Evolutionary conservation across 2,888 invertebrate species (phyloP).

Genomic region (Luperina nickerlii): DNA sequence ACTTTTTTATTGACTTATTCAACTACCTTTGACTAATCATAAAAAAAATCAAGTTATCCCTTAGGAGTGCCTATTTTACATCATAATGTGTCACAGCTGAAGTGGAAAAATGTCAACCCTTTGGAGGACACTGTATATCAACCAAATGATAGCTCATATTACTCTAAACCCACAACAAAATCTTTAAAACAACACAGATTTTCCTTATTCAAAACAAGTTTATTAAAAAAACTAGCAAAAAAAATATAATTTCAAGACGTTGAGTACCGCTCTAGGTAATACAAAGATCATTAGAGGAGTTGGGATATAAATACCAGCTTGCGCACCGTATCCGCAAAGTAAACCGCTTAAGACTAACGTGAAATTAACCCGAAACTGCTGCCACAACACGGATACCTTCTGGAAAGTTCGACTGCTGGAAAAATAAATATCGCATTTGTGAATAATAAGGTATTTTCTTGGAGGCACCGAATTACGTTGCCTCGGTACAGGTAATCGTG

Average conservation of each 20-base stretch:
- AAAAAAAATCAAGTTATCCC: too few relatives aligned
- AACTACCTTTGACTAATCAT: too few relatives aligned
- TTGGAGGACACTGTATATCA: too few relatives aligned
- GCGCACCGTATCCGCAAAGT: slow-evolving; percentile 76
- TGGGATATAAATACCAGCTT: slow-evolving; percentile 81
- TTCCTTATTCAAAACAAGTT: slow-evolving; percentile 12
- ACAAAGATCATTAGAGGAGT: slow-evolving; percentile 82
- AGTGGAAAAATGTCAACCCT: background rate
- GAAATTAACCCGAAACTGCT: slow-evolving; percentile 82
- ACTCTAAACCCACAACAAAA: background rate
- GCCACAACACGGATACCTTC: slow-evolving; percentile 70
- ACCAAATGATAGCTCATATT: background rate
- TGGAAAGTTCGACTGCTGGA: slow-evolving; percentile 62
- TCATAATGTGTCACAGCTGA: background rate
- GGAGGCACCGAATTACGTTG: slow-evolving; percentile 13
- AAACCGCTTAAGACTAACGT: slow-evolving; percentile 82
- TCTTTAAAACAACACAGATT: background rate
- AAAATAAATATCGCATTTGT: slow-evolving; percentile 67
- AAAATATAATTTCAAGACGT: slow-evolving; percentile 14
- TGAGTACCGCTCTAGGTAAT: slow-evolving; percentile 70
- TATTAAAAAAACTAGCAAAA: slow-evolving; percentile 19
- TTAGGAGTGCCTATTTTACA: too few relatives aligned
- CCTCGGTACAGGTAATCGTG: background rate
- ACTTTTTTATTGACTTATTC: background rate
- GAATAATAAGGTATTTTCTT: slow-evolving; percentile 61